Percentiles rank a stretch among this genome's conserved stretches.
Evolutionary conservation across 1,140 invertebrate genomes (phyloP).

Genomic region (Zaprionus ornatus): DNA sequence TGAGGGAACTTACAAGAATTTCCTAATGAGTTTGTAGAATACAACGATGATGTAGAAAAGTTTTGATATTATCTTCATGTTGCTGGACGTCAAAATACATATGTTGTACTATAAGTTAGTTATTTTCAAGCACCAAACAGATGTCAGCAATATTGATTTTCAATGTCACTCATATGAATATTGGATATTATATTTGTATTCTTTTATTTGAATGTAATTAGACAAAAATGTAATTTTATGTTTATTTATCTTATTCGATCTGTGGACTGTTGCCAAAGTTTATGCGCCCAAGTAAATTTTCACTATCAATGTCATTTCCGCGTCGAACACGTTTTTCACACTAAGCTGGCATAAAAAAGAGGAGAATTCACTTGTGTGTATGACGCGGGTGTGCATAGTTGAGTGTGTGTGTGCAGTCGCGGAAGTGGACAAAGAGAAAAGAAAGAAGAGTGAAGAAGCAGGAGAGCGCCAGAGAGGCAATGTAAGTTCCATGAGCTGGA

Average conservation of each 20-base stretch:
- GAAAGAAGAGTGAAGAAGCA: constrained; percentile 13
- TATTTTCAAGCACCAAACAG: neutral
- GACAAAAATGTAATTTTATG: neutral
- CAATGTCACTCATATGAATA: neutral
- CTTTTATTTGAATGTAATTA: neutral
- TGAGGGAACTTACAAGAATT: constrained; percentile 73
- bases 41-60: constrained; percentile 62
- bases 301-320: constrained; percentile 80
- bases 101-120: neutral
- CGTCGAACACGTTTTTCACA: constrained; percentile 75
- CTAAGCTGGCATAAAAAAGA: constrained; percentile 56
- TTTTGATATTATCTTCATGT: constrained; percentile 73
- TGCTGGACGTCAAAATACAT: constrained; percentile 12
- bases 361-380: constrained; percentile 50
- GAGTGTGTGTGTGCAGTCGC: constrained; percentile 27
- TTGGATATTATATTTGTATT: neutral
- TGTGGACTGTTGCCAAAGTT: constrained; percentile 15
- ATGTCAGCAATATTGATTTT: neutral
- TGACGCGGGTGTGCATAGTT: constrained; percentile 10
- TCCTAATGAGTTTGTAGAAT: constrained; percentile 71
- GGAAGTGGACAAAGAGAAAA: constrained; percentile 9
- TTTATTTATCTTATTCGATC: constrained; percentile 4
- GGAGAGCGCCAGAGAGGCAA: constrained; percentile 13
- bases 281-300: constrained; percentile 56
- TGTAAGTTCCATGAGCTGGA: constrained; percentile 20